Conservation (phyloP, 2,797 vertebrate genomes). For the Amphiprion clarkii region DNA sequence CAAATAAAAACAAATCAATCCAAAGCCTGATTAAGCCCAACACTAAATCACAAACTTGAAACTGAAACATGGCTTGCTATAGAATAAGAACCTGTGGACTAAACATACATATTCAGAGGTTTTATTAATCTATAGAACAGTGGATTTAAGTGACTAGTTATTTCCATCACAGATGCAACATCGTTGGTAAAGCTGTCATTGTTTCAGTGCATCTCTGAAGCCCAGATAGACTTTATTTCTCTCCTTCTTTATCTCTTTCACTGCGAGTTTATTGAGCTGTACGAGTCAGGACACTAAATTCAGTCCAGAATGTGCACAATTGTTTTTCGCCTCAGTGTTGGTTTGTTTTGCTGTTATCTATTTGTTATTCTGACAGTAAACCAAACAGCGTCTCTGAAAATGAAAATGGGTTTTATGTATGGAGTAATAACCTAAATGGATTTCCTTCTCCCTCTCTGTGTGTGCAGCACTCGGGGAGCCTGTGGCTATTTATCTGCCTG, state of each 20-base stretch:
- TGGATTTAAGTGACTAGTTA: not conserved
- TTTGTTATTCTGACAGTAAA: constrained; percentile 86
- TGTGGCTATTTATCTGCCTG: constrained; percentile 86
- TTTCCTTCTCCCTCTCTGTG: constrained; percentile 65
- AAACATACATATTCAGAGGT: no score
- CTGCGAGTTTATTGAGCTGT: constrained; percentile 45
- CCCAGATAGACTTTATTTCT: constrained; percentile 39
- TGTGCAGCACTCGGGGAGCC: constrained; percentile 73
- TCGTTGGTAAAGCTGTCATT: constrained; percentile 33
- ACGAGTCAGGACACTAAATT: constrained; percentile 58
- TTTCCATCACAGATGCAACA: constrained; percentile 14
- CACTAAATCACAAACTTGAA: no score
- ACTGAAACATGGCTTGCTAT: no score
- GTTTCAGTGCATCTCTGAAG: constrained; percentile 25
- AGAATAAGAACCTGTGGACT: no score
- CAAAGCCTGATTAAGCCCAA: no score
- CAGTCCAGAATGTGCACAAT: constrained; percentile 56
- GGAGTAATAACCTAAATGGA: constrained; percentile 87
- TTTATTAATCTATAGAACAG: no score
- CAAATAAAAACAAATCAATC: no score
- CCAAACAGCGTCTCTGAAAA: constrained; percentile 79
- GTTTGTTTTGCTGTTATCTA: constrained; percentile 82
- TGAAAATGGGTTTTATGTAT: constrained; percentile 87
- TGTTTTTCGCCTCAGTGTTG: constrained; percentile 73
- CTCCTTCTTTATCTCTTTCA: constrained; percentile 29